Evolutionary conservation across 2,888 invertebrate species (phyloP).

Genomic region (Parnassius mnemosyne): DNA sequence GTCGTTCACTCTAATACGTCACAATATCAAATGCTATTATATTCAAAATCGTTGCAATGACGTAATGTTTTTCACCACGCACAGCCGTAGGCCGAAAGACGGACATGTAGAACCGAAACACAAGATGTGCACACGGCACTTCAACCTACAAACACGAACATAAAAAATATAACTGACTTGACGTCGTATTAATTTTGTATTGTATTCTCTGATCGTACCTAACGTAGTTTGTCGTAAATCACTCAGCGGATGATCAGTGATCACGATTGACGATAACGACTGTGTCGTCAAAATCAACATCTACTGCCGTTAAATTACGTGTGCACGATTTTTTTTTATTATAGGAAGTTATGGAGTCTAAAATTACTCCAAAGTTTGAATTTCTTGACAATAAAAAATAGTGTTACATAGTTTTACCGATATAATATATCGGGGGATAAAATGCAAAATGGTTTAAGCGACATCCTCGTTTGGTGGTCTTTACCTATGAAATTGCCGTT

Average conservation of each 20-base stretch:
- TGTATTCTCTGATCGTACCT: conserved; percentile 18
- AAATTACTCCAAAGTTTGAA: too few relatives aligned
- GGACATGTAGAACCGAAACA: conserved; percentile 62
- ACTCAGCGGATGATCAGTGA: conserved; percentile 4
- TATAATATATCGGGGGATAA: too few relatives aligned
- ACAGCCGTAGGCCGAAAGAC: conserved; percentile 65
- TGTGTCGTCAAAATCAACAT: conserved; percentile 7
- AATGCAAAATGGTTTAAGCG: too few relatives aligned
- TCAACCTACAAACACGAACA: conserved; percentile 66
- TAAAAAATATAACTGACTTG: conserved; percentile 60
- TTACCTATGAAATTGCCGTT: too few relatives aligned
- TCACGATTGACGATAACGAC: conserved; percentile 16
- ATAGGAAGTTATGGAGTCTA: too few relatives aligned
- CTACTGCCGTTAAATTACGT: background rate
- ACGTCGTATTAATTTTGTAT: conserved; percentile 53
- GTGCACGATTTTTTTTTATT: too few relatives aligned
- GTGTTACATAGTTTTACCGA: too few relatives aligned
- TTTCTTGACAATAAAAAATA: too few relatives aligned
- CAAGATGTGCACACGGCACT: conserved; percentile 74
- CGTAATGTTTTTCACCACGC: conserved; percentile 62
- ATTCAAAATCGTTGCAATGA: conserved; percentile 50
- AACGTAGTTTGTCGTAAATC: conserved; percentile 11
- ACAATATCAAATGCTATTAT: conserved; percentile 34
- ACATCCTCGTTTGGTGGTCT: too few relatives aligned
- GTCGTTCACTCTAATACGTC: conserved; percentile 13